Evolutionary conservation across 37 sponge, comb jelly and placozoan genomes (phyloP).

Genomic region (Bolinopsis microptera): DNA sequence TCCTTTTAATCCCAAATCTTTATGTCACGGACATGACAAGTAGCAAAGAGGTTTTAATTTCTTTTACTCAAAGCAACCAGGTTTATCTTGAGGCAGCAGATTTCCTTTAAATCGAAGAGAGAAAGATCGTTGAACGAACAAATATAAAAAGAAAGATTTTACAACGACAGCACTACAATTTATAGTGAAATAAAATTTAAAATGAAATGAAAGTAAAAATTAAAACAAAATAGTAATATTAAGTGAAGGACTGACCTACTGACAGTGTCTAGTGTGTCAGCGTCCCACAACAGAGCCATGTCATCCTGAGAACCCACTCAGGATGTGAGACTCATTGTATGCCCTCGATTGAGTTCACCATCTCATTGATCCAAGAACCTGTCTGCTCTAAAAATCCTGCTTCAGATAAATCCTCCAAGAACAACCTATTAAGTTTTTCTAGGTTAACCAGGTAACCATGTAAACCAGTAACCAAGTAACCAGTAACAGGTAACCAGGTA

Average conservation of each 20-base stretch:
- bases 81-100: constrained; percentile 58
- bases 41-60: constrained; percentile 6
- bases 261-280: background rate
- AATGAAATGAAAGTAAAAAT: no score
- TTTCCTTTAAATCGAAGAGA: background rate
- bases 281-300: constrained; percentile 22
- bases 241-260: constrained; percentile 32
- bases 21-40: constrained; percentile 55
- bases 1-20: constrained; percentile 26
- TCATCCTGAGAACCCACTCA: constrained; percentile 50
- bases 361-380: background rate
- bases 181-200: no score
- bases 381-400: background rate
- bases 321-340: background rate
- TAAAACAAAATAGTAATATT: no score
- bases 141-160: no score
- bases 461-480: no score
- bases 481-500: no score
- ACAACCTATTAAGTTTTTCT: no score
- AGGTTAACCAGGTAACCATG: no score
- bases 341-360: constrained; percentile 17
- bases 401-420: constrained; percentile 35
- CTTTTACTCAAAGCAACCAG: constrained; percentile 20
- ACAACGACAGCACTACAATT: no score
- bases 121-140: background rate